Percentiles rank a stretch among this genome's conserved stretches.
phyloP scores from a whole-genome alignment of 1,140 invertebrate species.

The Drosophila kikkawai region DNA sequence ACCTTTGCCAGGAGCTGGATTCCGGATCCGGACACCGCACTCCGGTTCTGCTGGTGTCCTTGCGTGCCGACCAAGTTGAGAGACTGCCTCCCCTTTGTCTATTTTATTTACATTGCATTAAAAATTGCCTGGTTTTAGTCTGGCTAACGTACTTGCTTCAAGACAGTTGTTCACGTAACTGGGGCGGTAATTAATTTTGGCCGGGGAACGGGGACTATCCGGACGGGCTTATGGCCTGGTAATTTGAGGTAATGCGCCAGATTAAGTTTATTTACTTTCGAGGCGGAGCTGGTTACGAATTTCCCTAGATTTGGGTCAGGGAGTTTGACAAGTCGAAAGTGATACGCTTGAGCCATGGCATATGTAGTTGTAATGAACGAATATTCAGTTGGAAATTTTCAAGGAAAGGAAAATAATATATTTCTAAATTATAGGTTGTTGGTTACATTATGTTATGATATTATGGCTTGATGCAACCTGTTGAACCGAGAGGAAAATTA shows the following conservation, averaged over 20 bases:
- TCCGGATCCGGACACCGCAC: constrained; percentile 14
- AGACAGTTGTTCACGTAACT: constrained; percentile 38
- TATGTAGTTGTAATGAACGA: constrained; percentile 1
- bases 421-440: not conserved
- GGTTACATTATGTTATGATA: not conserved
- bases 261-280: constrained; percentile 31
- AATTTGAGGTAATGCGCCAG: constrained; percentile 45
- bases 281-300: constrained; percentile 46
- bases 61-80: constrained; percentile 68
- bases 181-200: constrained; percentile 69
- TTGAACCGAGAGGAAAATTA: too few relatives aligned
- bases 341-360: constrained; percentile 14
- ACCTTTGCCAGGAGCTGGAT: constrained; percentile 50
- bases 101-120: constrained; percentile 70
- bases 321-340: constrained; percentile 44
- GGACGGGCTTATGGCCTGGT: constrained; percentile 38
- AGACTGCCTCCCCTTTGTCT: constrained; percentile 27
- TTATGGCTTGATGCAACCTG: not conserved
- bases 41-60: constrained; percentile 44
- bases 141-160: constrained; percentile 13
- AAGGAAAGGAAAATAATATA: not conserved
- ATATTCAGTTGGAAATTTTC: too few relatives aligned
- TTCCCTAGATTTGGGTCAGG: constrained; percentile 57
- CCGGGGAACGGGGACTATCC: constrained; percentile 3
- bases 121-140: constrained; percentile 53